These are phyloP conservation scores for Drosophila albomicans DNA, from an alignment of 1,140 invertebrate species.

Conservation along the genomic window DNA sequence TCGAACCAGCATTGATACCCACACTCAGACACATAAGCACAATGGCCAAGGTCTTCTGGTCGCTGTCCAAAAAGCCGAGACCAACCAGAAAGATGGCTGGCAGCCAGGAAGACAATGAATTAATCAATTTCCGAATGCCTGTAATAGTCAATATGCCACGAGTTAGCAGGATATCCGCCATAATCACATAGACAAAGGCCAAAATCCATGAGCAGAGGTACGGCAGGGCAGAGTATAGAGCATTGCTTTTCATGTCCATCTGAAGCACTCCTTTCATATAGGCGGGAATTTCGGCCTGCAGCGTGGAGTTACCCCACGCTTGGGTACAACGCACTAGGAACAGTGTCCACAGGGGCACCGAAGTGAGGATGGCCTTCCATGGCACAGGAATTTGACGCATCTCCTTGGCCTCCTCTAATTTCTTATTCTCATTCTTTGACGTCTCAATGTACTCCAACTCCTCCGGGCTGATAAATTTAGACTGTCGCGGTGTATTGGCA, in stretches of 20 bases:
- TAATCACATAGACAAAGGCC: slow-evolving; percentile 88
- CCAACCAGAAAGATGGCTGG: slow-evolving; percentile 88
- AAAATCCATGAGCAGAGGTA: slow-evolving; percentile 91
- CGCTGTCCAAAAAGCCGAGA: slow-evolving; percentile 87
- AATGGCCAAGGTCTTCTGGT: slow-evolving; percentile 86
- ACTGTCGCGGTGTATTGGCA: slow-evolving; percentile 88
- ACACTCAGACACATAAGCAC: slow-evolving; percentile 89
- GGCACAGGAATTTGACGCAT: slow-evolving; percentile 85
- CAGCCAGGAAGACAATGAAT: slow-evolving; percentile 87
- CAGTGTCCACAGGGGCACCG: slow-evolving; percentile 93
- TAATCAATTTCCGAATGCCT: slow-evolving; percentile 88
- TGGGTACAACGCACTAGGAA: slow-evolving; percentile 93
- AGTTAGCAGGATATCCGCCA: slow-evolving; percentile 87
- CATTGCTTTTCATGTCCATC: slow-evolving; percentile 91
- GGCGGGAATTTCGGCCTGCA: slow-evolving; percentile 95
- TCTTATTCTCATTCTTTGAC: slow-evolving; percentile 55
- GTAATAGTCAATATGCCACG: slow-evolving; percentile 86
- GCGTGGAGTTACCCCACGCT: slow-evolving; percentile 97
- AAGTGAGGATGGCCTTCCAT: slow-evolving; percentile 91
- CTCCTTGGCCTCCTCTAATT: slow-evolving; percentile 29
- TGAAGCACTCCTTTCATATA: slow-evolving; percentile 94
- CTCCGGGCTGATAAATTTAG: slow-evolving; percentile 86
- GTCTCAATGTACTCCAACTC: slow-evolving; percentile 89
- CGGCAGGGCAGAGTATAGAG: slow-evolving; percentile 91
- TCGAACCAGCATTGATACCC: slow-evolving; percentile 90